Evolutionary conservation across 2,797 vertebrate genomes (phyloP), one percentile per base, ranked within the genome.

Genomic region (Hoplostethus atlanticus): DNA sequence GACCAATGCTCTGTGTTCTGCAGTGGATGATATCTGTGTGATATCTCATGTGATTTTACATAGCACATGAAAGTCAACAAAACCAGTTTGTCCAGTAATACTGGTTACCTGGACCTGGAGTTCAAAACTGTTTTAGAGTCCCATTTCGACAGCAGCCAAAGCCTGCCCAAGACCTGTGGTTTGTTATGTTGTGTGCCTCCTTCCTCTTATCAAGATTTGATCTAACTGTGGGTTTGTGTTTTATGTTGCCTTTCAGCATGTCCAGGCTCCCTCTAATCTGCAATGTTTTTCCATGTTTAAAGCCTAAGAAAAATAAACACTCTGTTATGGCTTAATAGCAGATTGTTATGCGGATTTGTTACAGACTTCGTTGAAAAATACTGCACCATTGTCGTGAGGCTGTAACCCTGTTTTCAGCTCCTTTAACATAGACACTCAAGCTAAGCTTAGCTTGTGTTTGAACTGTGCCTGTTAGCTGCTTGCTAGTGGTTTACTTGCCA

Each of bases 21-120:
- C 17, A 1, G 61, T 65, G 66, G 56, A 54, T 76, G 30, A 64
- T 71, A 59, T 86, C 55, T 50, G 54, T 73, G 51, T 58, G 59
- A 72, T 68, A 76, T 78, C 54, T 57, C 67, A 69, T 73, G 51
- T 58, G 59, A 72, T 68, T 77, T 78, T 57, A 60, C 67, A 69
- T 11, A 2, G 55, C 59, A 54, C 31, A 15, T 36, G 64, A 75
- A 78, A 62, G 58, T 68, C 56, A 71, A 31, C 65, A 40, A 84
- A 92, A 92, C 90, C 88, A 61, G 91, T 94, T 87, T 75, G 65
- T 84, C 88, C n/a, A 66, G 86, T 92, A 84, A 11, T 9, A 17
- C 69, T 64, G 64, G 76, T 68, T 66, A n/a, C 34, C 40, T 64
- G 70, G 59, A 61, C 40, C 21, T 21, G 21, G 6, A 15, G 44